phyloP scores from a whole-genome alignment of 2,113 vertebrate species.

The Pyxicephalus adspersus region DNA sequence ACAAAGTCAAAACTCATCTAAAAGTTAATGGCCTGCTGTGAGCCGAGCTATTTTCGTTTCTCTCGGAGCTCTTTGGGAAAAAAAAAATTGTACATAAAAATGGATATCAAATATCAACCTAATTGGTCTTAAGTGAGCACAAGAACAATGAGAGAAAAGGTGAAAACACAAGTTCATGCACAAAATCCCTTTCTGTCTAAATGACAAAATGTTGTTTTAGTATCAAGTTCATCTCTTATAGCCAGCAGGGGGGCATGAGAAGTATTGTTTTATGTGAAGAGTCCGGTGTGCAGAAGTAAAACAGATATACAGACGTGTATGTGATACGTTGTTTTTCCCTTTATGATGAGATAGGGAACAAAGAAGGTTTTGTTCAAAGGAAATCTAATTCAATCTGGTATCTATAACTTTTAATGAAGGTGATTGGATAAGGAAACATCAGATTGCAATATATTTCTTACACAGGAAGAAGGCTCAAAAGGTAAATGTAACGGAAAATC shows the following conservation, averaged over 20 bases:
- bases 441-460: background rate
- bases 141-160: constrained; percentile 49
- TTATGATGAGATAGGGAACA: background rate
- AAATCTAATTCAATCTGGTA: background rate
- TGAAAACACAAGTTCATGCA: constrained; percentile 36
- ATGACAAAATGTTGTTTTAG: constrained; percentile 44
- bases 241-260: background rate
- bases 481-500: background rate
- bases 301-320: background rate
- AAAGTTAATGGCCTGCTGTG: constrained; percentile 53
- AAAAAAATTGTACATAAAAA: constrained; percentile 53
- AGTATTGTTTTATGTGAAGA: constrained; percentile 4
- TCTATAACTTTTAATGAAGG: background rate
- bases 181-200: constrained; percentile 30
- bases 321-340: background rate
- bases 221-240: constrained; percentile 32
- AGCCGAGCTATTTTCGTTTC: constrained; percentile 47
- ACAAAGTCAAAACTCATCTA: constrained; percentile 50
- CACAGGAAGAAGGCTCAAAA: background rate
- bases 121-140: constrained; percentile 49
- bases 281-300: constrained; percentile 5
- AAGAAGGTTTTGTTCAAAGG: background rate
- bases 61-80: constrained; percentile 39
- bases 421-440: background rate
- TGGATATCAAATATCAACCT: constrained; percentile 54